A percentile compares a stretch with the other conserved stretches of the same genome.
These are phyloP conservation scores for Harpagus bidentatus DNA, from an alignment of 2,113 vertebrate genomes.

Conservation along the genomic window DNA sequence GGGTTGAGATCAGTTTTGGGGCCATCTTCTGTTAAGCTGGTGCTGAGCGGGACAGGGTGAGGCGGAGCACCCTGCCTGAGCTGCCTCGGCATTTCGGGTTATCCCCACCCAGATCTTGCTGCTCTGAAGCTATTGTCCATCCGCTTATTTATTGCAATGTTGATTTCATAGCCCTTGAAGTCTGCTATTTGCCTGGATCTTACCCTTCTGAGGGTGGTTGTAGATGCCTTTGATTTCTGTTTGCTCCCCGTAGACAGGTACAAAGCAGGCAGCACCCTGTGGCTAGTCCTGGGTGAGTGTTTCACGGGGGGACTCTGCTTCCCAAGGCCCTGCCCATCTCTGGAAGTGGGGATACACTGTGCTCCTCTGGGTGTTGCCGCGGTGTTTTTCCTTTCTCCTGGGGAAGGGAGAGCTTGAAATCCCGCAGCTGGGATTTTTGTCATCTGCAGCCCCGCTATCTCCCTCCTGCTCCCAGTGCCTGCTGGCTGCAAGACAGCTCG, in stretches of 20 bases:
- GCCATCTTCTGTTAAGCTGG: neutral
- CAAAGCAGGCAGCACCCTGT: neutral
- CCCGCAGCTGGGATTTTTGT: neutral
- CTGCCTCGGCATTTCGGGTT: neutral
- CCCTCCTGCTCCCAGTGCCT: neutral
- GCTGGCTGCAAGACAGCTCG: rapidly evolving
- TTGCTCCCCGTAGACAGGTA: neutral
- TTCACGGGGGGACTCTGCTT: neutral
- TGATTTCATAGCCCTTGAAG: neutral
- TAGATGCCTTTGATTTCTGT: neutral
- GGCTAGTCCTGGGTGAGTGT: neutral
- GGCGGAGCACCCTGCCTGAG: neutral
- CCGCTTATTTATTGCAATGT: rapidly evolving
- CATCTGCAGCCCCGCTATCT: neutral
- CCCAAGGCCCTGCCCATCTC: neutral
- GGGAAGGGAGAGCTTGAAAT: neutral
- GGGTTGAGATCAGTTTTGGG: neutral
- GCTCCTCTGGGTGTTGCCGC: neutral
- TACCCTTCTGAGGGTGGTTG: neutral
- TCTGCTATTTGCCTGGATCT: neutral
- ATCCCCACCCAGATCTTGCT: neutral
- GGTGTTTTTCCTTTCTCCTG: neutral
- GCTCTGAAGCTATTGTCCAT: neutral
- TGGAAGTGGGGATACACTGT: neutral
- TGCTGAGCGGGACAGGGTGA: neutral